Conservation (phyloP, 2,113 vertebrate species). For the Todiramphus chloris region DNA sequence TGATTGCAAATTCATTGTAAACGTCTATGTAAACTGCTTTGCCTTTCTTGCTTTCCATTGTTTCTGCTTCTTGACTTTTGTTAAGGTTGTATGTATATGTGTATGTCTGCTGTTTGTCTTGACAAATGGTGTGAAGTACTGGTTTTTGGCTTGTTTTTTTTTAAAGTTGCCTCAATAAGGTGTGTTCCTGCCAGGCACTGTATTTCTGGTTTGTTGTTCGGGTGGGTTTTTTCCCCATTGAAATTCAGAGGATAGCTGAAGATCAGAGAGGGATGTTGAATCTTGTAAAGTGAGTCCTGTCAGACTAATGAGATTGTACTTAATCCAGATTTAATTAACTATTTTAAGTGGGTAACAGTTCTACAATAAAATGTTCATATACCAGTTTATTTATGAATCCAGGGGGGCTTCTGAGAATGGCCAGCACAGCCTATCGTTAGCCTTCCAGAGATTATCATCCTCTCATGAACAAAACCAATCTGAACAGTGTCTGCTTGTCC, state of each 20-base stretch:
- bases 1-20: not conserved
- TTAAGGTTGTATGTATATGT: not conserved
- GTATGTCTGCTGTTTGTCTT: not conserved
- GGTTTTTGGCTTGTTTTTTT: too few species aligned
- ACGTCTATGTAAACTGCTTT: not conserved
- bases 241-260: not conserved
- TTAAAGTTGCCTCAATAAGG: not conserved
- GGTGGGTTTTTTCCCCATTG: not conserved
- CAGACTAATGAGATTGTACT: not conserved
- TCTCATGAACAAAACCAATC: not conserved
- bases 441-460: not conserved
- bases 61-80: not conserved
- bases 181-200: accelerated
- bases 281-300: not conserved
- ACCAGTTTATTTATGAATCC: not conserved
- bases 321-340: not conserved
- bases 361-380: not conserved
- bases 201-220: not conserved
- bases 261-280: not conserved
- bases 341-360: not conserved
- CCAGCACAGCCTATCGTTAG: not conserved
- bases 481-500: not conserved
- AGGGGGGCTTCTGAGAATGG: not conserved
- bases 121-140: not conserved
- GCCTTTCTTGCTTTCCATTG: not conserved